A percentile compares a stretch with the other conserved stretches of the same genome.
These are phyloP conservation scores for Anarhynchus alexandrinus DNA, from an alignment of 2,113 vertebrate species.

Conservation along the genomic window DNA sequence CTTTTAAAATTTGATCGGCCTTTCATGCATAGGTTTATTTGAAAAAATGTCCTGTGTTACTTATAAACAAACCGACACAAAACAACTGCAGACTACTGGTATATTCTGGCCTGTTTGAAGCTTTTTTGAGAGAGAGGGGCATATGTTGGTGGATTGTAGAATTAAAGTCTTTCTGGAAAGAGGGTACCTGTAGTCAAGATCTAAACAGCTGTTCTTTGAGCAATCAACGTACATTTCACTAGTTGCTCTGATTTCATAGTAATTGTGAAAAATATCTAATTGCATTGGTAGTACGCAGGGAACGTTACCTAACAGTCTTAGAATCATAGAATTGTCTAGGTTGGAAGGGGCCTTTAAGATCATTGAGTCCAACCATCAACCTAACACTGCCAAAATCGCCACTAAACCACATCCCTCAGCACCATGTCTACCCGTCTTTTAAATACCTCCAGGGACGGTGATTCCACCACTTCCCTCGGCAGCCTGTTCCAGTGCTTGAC, in stretches of 20 bases:
- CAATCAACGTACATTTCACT: background rate
- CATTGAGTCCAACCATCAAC: no score
- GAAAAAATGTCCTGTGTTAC: background rate
- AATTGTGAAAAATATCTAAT: background rate
- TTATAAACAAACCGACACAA: background rate
- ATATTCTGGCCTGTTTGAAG: background rate
- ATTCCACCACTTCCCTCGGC: no score
- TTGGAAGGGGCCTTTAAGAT: no score
- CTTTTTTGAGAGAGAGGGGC: background rate
- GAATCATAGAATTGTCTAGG: no score
- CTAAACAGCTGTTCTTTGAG: background rate
- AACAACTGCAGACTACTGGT: background rate
- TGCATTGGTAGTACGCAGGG: background rate
- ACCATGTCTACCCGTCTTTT: no score
- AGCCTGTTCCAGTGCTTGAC: no score
- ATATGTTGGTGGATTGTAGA: background rate
- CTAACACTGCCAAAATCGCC: no score
- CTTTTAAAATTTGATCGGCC: background rate
- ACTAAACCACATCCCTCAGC: no score
- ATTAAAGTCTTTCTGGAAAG: background rate
- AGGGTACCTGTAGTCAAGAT: background rate
- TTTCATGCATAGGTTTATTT: background rate
- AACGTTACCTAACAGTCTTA: background rate
- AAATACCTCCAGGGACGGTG: no score
- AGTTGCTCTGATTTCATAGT: background rate